Base-by-base conservation (phyloP, 2,797 vertebrate genomes). In the Gobionotothen gibberifrons region DNA sequence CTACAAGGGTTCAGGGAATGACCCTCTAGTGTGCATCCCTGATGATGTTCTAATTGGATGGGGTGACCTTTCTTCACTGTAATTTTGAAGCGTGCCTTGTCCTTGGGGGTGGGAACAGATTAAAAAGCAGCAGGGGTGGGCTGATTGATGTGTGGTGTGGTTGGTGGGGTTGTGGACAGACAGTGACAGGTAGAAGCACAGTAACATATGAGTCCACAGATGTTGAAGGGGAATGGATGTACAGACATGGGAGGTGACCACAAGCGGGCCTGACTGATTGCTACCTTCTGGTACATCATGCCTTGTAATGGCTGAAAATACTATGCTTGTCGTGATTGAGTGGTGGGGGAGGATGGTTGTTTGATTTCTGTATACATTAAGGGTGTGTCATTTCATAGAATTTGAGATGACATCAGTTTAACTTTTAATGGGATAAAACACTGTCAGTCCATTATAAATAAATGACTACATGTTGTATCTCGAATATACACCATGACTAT, bases 21-120 rank as follows among this genome's bases (percentile, higher is more conserved):
- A 90, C 89, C 84, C 85, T 83, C 44, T 15, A 4, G 84, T 95
- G 95, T 96, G 95, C 95, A 95, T 96, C 92, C 92, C 95, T 96
- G 95, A 97, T 96, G 96, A 96, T 94, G 92, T 95, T 96, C 95
- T 97, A 97, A 98, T 97, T 97, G 96, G 95, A 95, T 95, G 89
- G 92, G 72, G 94, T 97, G 96, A 98, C 96, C 97, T 97, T 97
- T 96, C 93, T 86, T 93, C 87, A 84, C 86, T 89, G 91, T 90
- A 91, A 91, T 91, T 91, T 84, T 84, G 71, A 90, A 83, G 81
- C 12, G 55, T 78, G 58, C 81, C 69, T 71, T 73, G 81, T 83
- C 73, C 36, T 68, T 67, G 81, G 75, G 84, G 87, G 79, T 76
- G 78, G 66, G 67, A 82, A 82, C 85, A 88, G 89, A 92, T 94